phyloP scores from a whole-genome alignment of 2,113 vertebrate genomes.

The Mesitornis unicolor region DNA sequence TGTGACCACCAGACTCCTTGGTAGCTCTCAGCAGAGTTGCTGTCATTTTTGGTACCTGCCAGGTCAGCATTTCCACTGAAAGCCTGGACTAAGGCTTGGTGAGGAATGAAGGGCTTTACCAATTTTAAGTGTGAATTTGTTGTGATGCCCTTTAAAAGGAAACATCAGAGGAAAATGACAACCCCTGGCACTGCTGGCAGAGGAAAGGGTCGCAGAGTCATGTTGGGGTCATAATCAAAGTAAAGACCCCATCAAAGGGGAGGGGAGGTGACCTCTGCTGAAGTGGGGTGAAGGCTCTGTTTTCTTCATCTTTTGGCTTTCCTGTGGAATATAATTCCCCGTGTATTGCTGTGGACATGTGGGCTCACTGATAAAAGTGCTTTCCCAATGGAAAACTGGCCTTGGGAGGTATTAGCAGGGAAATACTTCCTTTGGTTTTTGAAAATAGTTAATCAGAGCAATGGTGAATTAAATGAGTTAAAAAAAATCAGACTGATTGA shows the following conservation, averaged over 20 bases:
- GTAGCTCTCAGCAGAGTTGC: background rate
- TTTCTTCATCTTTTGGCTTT: background rate
- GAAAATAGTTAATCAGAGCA: background rate
- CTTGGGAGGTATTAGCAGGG: background rate
- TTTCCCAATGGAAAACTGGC: background rate
- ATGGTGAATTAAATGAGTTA: background rate
- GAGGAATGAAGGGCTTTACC: background rate
- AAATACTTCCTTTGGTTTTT: background rate
- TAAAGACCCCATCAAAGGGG: background rate
- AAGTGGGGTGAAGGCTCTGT: background rate
- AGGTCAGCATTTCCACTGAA: background rate
- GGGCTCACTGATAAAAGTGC: background rate
- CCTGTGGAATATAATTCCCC: background rate
- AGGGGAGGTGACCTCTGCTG: background rate
- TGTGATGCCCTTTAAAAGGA: background rate
- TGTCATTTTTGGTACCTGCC: background rate
- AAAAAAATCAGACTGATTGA: background rate
- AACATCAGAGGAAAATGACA: background rate
- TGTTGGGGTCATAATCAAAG: background rate
- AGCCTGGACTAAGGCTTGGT: background rate
- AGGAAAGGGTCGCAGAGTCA: background rate
- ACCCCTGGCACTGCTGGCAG: fast-evolving
- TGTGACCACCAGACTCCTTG: background rate
- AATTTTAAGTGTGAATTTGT: background rate
- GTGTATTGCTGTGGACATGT: fast-evolving